Evolutionary conservation across 2,113 vertebrate species (phyloP).

Genomic region (Rhodinocichla rosea): DNA sequence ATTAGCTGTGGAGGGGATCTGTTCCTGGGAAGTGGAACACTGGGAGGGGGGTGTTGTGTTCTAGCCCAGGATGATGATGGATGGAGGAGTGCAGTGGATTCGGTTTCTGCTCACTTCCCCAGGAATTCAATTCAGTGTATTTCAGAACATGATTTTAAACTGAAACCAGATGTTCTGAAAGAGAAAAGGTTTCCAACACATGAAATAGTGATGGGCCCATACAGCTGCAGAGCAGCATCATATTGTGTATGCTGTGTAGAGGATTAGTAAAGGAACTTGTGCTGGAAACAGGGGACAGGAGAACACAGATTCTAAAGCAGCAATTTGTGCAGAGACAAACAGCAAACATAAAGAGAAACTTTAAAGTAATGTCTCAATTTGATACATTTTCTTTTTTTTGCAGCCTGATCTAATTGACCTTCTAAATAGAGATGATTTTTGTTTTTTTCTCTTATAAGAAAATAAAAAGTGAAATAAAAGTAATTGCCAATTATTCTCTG

Average conservation of each 20-base stretch:
- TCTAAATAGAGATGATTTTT: neutral
- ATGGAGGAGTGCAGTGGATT: neutral
- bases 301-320: neutral
- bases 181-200: neutral
- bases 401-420: neutral
- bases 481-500: neutral
- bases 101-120: neutral
- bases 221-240: neutral
- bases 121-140: neutral
- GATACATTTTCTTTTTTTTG: neutral
- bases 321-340: neutral
- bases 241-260: fast-evolving
- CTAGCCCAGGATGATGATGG: neutral
- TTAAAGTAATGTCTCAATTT: neutral
- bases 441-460: neutral
- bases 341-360: neutral
- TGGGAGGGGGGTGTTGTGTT: neutral
- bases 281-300: neutral
- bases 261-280: neutral
- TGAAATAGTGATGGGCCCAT: neutral
- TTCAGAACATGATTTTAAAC: neutral
- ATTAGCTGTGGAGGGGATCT: neutral
- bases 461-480: neutral
- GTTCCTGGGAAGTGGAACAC: fast-evolving
- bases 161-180: neutral